Evolutionary conservation across 2,113 vertebrate species (phyloP), one percentile per base, ranked within the genome.

Genomic region (Vanacampus margaritifer): DNA sequence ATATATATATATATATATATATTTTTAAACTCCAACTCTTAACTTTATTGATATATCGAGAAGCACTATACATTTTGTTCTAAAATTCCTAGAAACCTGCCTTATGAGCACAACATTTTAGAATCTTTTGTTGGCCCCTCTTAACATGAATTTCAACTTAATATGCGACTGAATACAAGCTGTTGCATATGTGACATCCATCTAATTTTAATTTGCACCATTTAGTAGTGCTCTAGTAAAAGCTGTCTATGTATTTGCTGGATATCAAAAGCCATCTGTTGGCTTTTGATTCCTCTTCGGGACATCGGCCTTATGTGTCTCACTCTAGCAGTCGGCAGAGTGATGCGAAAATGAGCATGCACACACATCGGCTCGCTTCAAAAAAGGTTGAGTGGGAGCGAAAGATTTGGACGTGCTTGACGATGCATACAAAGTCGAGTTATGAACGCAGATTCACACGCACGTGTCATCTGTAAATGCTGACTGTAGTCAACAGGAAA

Each of bases 191-290:
- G 3, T 35, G 39, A 8, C 21, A 28, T 35, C 65, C 48, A 32
- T 54, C 65, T 81, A 19, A 36, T 83, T 88, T 84, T 78, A 76
- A 78, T 87, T 76, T 71, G 48, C 64, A 28, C 5, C 11, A 17
- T 58, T 43, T 43, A 3, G 46, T 21, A 67, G 59, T 2, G 51
- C 74, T 77, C 5, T 50, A 71, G 77, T 78, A 62, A 90, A 76
- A 74, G 79, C 68, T 8, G 65, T 53, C 58, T 73, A 73, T 80
- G 80, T 74, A 79, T 86, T 89, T 73, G 73, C 67, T 69, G 65
- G 75, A 82, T 84, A 89, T 89, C 86, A 87, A 85, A n/a, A 89
- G 84, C 89, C 88, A 89, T 90, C 82, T 87, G 89, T 88, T 78
- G 79, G 74, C 63, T 54, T 70, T 81, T 69, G 70, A 67, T 69